phyloP scores from a whole-genome alignment of 2,888 invertebrate species.

The Prionchulus punctatus region DNA sequence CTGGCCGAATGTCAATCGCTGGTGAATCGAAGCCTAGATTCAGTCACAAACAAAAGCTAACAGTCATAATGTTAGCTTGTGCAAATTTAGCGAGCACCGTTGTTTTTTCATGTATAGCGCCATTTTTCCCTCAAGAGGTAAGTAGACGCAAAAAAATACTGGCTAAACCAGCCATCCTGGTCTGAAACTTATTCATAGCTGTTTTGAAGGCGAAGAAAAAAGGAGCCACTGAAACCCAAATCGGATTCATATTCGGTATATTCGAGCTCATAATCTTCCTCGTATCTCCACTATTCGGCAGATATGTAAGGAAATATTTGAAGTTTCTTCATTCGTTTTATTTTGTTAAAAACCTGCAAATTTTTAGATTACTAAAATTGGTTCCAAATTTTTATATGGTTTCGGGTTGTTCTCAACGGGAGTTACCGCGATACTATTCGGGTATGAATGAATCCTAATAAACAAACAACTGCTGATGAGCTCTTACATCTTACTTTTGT shows the following conservation, averaged over 20 bases:
- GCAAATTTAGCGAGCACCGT: conserved; percentile 19
- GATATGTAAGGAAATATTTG: conserved; percentile 21
- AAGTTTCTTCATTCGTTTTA: background rate
- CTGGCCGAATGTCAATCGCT: no score
- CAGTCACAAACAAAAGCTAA: background rate
- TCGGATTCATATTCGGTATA: conserved; percentile 30
- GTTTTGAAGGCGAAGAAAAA: conserved; percentile 23
- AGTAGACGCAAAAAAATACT: conserved; percentile 3
- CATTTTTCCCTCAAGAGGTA: conserved; percentile 27
- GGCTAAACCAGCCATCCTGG: background rate
- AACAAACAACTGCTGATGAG: no score
- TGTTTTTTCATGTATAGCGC: conserved; percentile 29
- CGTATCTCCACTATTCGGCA: conserved; percentile 28
- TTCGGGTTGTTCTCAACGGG: conserved; percentile 66
- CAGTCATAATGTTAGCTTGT: conserved; percentile 1
- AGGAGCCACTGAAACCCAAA: conserved; percentile 25
- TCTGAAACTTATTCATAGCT: background rate
- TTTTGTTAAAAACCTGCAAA: background rate
- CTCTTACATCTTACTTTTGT: background rate
- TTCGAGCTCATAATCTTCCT: conserved; percentile 30
- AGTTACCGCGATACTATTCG: conserved; percentile 62
- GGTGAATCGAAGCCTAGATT: no score
- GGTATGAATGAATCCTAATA: no score
- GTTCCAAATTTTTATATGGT: conserved; percentile 62
- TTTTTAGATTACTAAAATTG: conserved; percentile 51